Evolutionary conservation across 2,888 invertebrate genomes (phyloP), one percentile per base, ranked within the genome.

Genomic region (Andricus curvator): DNA sequence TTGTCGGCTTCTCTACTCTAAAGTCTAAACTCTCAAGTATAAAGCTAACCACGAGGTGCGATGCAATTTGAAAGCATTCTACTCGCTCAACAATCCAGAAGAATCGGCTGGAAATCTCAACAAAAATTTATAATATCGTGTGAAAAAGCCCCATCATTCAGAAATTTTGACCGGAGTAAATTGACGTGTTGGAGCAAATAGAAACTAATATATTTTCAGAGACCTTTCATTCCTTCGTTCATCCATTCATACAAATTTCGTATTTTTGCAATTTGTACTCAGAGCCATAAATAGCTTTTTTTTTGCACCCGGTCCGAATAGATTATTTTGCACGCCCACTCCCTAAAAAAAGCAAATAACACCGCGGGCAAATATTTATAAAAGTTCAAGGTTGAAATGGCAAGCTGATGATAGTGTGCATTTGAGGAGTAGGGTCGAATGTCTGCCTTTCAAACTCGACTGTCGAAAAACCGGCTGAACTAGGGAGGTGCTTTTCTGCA

Each of bases 21-120:
- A 70, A 48, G 5, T 68, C 20, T 56, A 13, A 48, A 15, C 37
- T 37, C 37, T 37, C 37, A 15, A 44, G 44, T 44, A 44, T 44
- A 44, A 20, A 51, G 56, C 56, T 56, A 56, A 56, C 33, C 25
- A 62, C n/a, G 62, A 67, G 37, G 17, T 68, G 44, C 44, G 68
- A 74, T 22, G 51, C 29, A 74, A 74, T 74, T 74, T 56, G 33
- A 56, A 74, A 51, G 17, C 70, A 74, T 74, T 74, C 70, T 74
- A 20, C 51, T 74, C 70, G 29, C 25, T 56, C 33, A 74, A 74
- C 29, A 29, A 56, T 74, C 70, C n/a, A 33, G 20, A 74, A 41
- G 44, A 68, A 44, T 22, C 68, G 44, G 44, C 6, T 68, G 41
- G 37, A 44, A 68, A 44, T 68, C 37, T 44, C 44, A 44, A 6